These are phyloP conservation scores for Aradus depressus DNA, from an alignment of 2,888 invertebrate genomes.

Conservation along the genomic window DNA sequence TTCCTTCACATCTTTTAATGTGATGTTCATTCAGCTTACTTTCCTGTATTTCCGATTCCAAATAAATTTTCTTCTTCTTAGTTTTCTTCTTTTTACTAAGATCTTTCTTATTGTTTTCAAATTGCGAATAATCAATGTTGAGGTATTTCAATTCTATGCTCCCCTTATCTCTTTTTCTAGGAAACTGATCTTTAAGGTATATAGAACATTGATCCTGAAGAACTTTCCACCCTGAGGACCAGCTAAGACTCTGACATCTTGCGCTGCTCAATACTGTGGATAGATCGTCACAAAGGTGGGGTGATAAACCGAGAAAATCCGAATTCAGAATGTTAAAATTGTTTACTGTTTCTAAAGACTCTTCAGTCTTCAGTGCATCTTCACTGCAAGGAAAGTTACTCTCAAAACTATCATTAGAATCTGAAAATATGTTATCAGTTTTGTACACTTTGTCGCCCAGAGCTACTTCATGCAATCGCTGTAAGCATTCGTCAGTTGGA, in stretches of 20 bases:
- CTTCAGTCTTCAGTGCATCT: constrained; percentile 4
- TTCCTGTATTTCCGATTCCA: no score
- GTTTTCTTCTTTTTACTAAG: constrained; percentile 43
- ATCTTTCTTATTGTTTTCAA: constrained; percentile 48
- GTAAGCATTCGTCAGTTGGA: constrained; percentile 50
- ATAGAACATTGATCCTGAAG: constrained; percentile 41
- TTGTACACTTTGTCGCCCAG: not conserved
- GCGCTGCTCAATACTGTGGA: constrained; percentile 58
- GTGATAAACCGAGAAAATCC: constrained; percentile 51
- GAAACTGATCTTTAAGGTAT: constrained; percentile 39
- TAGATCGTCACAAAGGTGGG: constrained; percentile 57
- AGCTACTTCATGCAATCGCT: constrained; percentile 40
- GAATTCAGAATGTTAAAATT: constrained; percentile 39
- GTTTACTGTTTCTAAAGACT: constrained; percentile 10
- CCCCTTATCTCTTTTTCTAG: constrained; percentile 41
- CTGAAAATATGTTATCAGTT: no score
- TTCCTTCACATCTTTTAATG: no score
- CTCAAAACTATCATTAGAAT: constrained; percentile 2
- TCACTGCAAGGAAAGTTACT: constrained; percentile 3
- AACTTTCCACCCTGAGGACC: constrained; percentile 49
- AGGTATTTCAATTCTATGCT: constrained; percentile 59
- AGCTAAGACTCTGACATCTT: constrained; percentile 57
- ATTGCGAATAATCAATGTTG: constrained; percentile 57
- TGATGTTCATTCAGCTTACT: no score
- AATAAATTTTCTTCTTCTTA: not conserved